Evolutionary conservation across 1,140 invertebrate species (phyloP).

Genomic region (Drosophila micromelanica): DNA sequence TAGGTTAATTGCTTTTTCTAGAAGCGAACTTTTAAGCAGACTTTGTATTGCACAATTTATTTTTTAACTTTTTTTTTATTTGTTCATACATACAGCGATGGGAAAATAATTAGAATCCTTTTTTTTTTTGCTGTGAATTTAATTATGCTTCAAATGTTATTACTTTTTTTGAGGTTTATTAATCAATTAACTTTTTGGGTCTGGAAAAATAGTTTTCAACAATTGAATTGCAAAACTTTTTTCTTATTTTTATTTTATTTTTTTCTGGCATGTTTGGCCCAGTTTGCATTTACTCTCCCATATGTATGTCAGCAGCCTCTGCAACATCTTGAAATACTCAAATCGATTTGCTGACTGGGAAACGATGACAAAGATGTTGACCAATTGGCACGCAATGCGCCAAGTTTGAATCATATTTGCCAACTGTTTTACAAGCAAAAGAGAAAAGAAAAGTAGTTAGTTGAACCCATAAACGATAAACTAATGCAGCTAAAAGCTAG

Average conservation of each 20-base stretch:
- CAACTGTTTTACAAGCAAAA: neutral
- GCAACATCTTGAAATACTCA: neutral
- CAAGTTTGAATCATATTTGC: too few relatives aligned
- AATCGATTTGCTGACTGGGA: too few relatives aligned
- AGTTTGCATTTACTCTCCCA: neutral
- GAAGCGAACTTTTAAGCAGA: neutral
- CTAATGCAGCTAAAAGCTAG: conserved; percentile 1
- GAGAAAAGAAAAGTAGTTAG: neutral
- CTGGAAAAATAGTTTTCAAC: too few relatives aligned
- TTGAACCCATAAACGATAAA: conserved; percentile 1
- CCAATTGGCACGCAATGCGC: too few relatives aligned
- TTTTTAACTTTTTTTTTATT: too few relatives aligned
- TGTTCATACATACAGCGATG: too few relatives aligned
- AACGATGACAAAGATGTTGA: too few relatives aligned
- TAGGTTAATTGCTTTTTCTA: conserved; percentile 11
- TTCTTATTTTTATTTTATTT: neutral
- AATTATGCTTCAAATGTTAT: too few relatives aligned
- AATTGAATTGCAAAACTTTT: neutral
- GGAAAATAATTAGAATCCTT: too few relatives aligned
- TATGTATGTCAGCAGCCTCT: conserved; percentile 1
- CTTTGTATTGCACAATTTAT: conserved; percentile 19
- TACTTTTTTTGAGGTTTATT: too few relatives aligned
- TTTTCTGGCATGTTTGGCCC: neutral
- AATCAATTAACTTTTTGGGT: too few relatives aligned
- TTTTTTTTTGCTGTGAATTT: too few relatives aligned